Evolutionary conservation across 2,797 vertebrate species (phyloP).

Genomic region (Sebastes steindachneri): DNA sequence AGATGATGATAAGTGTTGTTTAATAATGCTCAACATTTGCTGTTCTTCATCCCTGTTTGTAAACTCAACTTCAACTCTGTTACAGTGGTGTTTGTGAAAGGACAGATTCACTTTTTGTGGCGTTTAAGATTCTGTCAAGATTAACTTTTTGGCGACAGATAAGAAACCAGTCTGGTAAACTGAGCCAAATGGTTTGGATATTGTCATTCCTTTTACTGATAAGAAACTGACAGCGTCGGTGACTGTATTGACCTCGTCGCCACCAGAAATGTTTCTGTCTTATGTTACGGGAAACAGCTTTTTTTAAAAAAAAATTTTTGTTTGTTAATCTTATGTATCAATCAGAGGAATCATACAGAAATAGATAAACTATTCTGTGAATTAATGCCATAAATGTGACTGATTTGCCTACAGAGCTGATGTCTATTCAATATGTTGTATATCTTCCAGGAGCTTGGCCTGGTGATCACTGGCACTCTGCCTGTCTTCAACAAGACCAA

Average conservation of each 20-base stretch:
- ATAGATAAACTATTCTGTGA: neutral
- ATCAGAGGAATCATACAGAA: neutral
- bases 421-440: neutral
- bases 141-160: slow-evolving; percentile 40
- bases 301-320: neutral
- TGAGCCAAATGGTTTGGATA: slow-evolving; percentile 48
- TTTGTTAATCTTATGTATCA: neutral
- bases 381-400: neutral
- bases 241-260: slow-evolving; percentile 23
- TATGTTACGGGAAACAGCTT: slow-evolving; percentile 8
- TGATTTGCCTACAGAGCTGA: slow-evolving; percentile 11
- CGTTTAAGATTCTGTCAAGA: slow-evolving; percentile 13
- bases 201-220: slow-evolving; percentile 51
- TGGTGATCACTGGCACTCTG: slow-evolving; percentile 97
- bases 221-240: slow-evolving; percentile 35
- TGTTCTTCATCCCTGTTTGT: slow-evolving; percentile 7
- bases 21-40: neutral
- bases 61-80: slow-evolving; percentile 30
- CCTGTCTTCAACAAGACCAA: slow-evolving; percentile 95
- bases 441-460: slow-evolving; percentile 88
- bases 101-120: neutral
- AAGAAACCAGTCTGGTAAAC: slow-evolving; percentile 41
- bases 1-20: slow-evolving; percentile 24
- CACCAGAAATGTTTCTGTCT: slow-evolving; percentile 37
- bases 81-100: slow-evolving; percentile 19